Evolutionary conservation across 2,888 invertebrate genomes (phyloP), one percentile per base, ranked within the genome.

Genomic region (Eulithis testata): DNA sequence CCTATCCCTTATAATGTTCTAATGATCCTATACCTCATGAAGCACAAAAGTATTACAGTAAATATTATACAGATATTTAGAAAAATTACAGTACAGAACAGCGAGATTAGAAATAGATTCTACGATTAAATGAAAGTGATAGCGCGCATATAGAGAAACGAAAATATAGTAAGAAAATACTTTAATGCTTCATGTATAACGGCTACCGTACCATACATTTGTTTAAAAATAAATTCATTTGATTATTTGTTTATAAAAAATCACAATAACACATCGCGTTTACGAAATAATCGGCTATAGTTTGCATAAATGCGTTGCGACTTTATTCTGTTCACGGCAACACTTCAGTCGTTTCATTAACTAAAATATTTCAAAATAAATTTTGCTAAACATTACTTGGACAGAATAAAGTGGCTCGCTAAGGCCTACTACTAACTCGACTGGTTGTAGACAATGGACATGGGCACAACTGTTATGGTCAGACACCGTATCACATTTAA

Each of bases 1-100:
- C 86, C 89, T 90, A 91, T 86, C 83, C 84, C 84, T 86, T 89
- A 90, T 78, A 88, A 78, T 85, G 84, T 75, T 79, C 90, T 91
- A 91, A 89, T 87, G 84, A 85, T 87, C 87, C 87, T 89, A 89
- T 87, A 90, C 83, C 80, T 87, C 91, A 91, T 91, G 91, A 91
- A 91, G 91, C 91, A 91, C 84, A 89, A 91, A 91, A 91, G 91
- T 91, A 91, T 90, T 89, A 88, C 80, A 87, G 63, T 65, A 64
- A 71, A 68, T 68, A 69, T 88, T 85, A 88, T 86, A 90, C 85
- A 89, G 86, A 85, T 85, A 87, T 85, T 85, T 77, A 76, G 85
- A 86, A 83, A 87, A 84, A 84, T 73, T 86, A 85, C 81, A 81
- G 71, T 86, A 88, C 88, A 87, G 81, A 87, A 88, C 86, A 84